Conservation (phyloP, 2,797 vertebrate species). For the Alexandromys oeconomus region DNA sequence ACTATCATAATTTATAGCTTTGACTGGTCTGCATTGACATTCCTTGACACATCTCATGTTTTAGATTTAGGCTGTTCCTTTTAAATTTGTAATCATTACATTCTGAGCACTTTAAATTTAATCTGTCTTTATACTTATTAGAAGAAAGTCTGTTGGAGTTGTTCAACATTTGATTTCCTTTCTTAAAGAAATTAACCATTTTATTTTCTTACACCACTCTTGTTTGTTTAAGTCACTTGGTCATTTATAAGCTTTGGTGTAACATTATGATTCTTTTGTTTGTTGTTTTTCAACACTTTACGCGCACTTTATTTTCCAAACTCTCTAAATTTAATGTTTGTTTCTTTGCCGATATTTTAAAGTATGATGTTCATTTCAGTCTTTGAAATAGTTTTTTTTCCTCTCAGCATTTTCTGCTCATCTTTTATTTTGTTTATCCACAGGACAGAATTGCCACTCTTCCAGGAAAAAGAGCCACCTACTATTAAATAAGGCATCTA, state of each 20-base stretch:
- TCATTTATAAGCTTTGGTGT: neutral
- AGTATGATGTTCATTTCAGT: neutral
- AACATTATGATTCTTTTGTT: slow-evolving; percentile 19
- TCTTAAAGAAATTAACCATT: slow-evolving; percentile 31
- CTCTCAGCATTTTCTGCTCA: neutral
- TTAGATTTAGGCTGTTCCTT: slow-evolving; percentile 25
- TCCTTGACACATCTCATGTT: slow-evolving; percentile 12
- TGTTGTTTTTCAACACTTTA: neutral
- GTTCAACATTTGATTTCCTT: slow-evolving; percentile 20
- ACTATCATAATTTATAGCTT: neutral
- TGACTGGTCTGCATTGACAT: neutral
- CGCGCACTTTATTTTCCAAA: neutral
- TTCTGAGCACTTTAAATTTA: slow-evolving; percentile 43
- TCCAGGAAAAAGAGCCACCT: neutral
- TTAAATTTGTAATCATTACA: neutral
- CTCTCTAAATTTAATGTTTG: slow-evolving; percentile 9
- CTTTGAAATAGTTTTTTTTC: neutral
- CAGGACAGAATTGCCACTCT: neutral
- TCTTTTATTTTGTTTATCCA: neutral
- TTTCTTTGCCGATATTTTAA: neutral
- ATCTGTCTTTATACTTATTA: neutral
- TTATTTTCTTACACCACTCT: slow-evolving; percentile 27
- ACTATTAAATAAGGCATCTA: neutral
- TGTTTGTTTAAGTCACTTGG: slow-evolving; percentile 5
- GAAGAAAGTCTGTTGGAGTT: slow-evolving; percentile 28